These are phyloP conservation scores for Erinaceus europaeus DNA, from an alignment of 2,113 vertebrate species.

Conservation along the genomic window DNA sequence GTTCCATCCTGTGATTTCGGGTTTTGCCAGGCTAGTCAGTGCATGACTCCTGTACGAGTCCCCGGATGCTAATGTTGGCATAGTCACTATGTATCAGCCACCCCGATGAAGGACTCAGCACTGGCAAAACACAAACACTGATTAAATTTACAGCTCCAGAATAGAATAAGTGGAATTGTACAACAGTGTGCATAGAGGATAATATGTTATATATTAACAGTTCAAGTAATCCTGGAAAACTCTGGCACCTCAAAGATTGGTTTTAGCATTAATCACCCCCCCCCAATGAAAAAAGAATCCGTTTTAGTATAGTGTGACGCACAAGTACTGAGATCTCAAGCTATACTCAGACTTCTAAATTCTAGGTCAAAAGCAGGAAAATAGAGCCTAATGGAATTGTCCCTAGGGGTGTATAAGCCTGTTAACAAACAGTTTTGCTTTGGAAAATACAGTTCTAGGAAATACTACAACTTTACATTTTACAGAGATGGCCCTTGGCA, in stretches of 20 bases:
- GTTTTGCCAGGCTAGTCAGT: not conserved
- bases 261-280: too few species aligned
- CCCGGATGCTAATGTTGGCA: not conserved
- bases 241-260: not conserved
- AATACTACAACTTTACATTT: conserved; percentile 45
- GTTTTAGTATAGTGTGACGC: not conserved
- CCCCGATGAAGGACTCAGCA: conserved; percentile 30
- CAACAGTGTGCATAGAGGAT: not conserved
- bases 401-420: not conserved
- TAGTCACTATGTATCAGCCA: conserved; percentile 11
- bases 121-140: not conserved
- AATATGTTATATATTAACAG: not conserved
- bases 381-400: conserved; percentile 33
- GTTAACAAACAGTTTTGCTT: conserved; percentile 1
- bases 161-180: conserved; percentile 28
- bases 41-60: not conserved
- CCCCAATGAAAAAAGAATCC: too few species aligned
- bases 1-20: too few species aligned
- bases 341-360: not conserved
- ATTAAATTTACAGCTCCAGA: not conserved
- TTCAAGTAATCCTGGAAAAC: conserved; percentile 18
- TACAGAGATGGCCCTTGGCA: conserved; percentile 26
- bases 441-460: not conserved
- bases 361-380: not conserved
- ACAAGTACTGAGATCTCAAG: conserved; percentile 16